These are phyloP conservation scores for Ammospiza maritima DNA, from an alignment of 2,797 vertebrate genomes.

Conservation along the genomic window DNA sequence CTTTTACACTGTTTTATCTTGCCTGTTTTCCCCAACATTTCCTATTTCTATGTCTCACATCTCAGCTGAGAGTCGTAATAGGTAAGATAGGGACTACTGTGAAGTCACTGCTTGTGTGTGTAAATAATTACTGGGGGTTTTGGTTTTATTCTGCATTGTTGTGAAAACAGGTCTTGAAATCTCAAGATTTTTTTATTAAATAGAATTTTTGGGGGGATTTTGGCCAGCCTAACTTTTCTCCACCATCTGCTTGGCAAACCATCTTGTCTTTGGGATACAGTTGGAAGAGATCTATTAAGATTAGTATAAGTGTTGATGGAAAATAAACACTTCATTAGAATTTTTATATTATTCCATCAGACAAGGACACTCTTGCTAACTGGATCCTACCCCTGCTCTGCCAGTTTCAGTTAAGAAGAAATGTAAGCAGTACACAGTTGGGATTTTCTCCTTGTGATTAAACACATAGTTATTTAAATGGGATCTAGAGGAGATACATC, in stretches of 20 bases:
- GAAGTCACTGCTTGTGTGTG: not conserved
- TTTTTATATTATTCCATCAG: slow-evolving; percentile 64
- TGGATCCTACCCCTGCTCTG: slow-evolving; percentile 33
- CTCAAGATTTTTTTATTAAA: not conserved
- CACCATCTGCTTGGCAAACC: slow-evolving; percentile 55
- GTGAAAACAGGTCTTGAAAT: slow-evolving; percentile 9
- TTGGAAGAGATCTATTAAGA: slow-evolving; percentile 42
- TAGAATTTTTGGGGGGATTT: not conserved
- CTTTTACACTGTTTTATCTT: not conserved
- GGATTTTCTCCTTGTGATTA: slow-evolving; percentile 51
- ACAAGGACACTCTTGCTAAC: slow-evolving; percentile 54
- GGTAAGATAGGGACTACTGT: not conserved
- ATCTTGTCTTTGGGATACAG: slow-evolving; percentile 4
- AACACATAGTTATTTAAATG: slow-evolving; percentile 28
- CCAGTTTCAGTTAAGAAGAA: slow-evolving; percentile 60
- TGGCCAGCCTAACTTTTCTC: not conserved
- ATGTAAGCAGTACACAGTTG: slow-evolving; percentile 32
- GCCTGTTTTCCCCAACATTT: not conserved
- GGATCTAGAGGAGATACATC: not conserved
- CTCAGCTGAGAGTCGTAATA: not conserved
- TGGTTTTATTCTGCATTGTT: not conserved
- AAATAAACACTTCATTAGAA: slow-evolving; percentile 57
- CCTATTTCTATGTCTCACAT: not conserved
- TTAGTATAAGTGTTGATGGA: slow-evolving; percentile 54
- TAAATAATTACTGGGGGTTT: not conserved